A percentile compares a stretch with the other conserved stretches of the same genome.
These are phyloP conservation scores for Bos indicus DNA, from an alignment of 2,113 vertebrate species.

Conservation along the genomic window DNA sequence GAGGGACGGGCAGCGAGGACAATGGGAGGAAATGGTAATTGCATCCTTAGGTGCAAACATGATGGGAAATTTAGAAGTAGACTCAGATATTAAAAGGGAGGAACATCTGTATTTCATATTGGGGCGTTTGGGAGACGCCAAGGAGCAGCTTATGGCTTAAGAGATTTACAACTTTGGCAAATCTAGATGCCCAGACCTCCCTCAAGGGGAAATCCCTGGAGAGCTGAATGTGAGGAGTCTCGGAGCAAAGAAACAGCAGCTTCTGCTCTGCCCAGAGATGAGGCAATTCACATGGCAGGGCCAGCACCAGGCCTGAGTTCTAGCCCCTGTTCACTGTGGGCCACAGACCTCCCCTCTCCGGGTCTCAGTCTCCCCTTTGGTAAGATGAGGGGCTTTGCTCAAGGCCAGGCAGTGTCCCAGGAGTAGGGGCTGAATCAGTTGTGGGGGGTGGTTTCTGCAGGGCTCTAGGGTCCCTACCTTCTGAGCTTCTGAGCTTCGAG, in stretches of 20 bases:
- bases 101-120: constrained; percentile 81
- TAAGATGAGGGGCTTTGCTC: background rate
- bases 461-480: background rate
- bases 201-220: constrained; percentile 22
- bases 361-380: background rate
- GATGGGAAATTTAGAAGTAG: constrained; percentile 69
- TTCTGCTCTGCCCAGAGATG: background rate
- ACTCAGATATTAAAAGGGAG: constrained; percentile 60
- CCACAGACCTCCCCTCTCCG: background rate
- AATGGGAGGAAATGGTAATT: constrained; percentile 85
- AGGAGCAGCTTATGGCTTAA: background rate
- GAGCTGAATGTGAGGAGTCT: background rate
- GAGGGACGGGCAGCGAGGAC: constrained; percentile 74
- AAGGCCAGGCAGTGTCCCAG: background rate
- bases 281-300: too few species aligned
- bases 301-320: background rate
- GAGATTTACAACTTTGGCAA: constrained; percentile 63
- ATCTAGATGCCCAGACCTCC: background rate
- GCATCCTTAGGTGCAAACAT: constrained; percentile 84
- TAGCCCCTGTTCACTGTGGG: background rate
- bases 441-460: background rate
- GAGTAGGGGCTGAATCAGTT: background rate
- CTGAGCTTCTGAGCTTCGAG: background rate
- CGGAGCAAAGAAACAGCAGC: background rate
- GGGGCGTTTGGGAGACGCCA: constrained; percentile 59